phyloP scores from a whole-genome alignment of 2,888 invertebrate species.

The Epinotia bilunana region DNA sequence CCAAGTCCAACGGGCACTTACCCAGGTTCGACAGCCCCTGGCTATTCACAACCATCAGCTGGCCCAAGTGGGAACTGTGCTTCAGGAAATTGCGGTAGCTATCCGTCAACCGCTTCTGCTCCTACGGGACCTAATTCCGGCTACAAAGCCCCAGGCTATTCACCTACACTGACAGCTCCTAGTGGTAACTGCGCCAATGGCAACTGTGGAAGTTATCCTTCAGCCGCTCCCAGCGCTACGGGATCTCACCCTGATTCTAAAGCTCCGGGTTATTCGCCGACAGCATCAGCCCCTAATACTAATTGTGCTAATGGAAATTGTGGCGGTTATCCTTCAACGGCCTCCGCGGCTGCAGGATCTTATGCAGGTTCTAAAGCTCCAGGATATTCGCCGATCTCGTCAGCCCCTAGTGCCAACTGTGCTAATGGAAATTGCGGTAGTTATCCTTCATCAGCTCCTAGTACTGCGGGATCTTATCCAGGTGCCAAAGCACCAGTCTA shows the following conservation, averaged over 20 bases:
- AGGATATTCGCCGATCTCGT: constrained; percentile 7
- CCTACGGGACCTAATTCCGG: constrained; percentile 14
- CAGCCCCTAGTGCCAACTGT: constrained; percentile 11
- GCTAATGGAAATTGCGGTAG: constrained; percentile 39
- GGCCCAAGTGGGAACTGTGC: constrained; percentile 26
- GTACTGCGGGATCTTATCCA: constrained; percentile 16
- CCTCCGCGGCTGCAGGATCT: constrained; percentile 8
- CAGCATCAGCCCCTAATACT: constrained; percentile 38
- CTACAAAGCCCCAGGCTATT: constrained; percentile 53
- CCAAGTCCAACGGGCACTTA: constrained; percentile 16
- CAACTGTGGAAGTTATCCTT: constrained; percentile 40
- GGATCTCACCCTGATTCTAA: constrained; percentile 15
- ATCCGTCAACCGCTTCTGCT: constrained; percentile 10
- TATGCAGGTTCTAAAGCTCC: constrained; percentile 24
- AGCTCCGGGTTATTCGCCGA: constrained; percentile 6
- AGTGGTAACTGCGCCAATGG: constrained; percentile 37
- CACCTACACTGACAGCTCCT: constrained; percentile 32
- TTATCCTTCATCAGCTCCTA: constrained; percentile 20
- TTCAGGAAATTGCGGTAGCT: constrained; percentile 30
- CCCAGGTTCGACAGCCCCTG: constrained; percentile 32
- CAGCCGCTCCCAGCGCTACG: constrained; percentile 14
- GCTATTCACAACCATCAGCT: constrained; percentile 43
- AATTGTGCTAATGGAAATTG: constrained; percentile 41
- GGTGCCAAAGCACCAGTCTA: constrained; percentile 39
- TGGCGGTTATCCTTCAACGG: constrained; percentile 18